Evolutionary conservation across 2,113 vertebrate species (phyloP).

Genomic region (Microtus oregoni): DNA sequence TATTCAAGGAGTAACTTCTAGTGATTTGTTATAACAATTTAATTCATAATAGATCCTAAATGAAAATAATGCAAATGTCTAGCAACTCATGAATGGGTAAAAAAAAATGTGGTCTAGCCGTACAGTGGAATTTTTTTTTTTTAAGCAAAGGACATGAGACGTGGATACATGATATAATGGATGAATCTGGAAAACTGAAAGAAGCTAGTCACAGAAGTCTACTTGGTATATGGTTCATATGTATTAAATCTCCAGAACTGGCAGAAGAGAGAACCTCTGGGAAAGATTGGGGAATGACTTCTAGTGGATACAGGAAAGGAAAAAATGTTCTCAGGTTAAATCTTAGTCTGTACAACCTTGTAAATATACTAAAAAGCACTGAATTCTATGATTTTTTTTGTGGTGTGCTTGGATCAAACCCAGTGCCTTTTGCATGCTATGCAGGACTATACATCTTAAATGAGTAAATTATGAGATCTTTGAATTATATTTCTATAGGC

Average conservation of each 20-base stretch:
- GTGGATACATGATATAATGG: not conserved
- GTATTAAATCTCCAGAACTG: not conserved
- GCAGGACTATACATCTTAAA: not conserved
- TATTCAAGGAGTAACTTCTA: constrained; percentile 16
- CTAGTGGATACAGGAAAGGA: not conserved
- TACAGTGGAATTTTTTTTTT: not conserved
- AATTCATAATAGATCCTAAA: not conserved
- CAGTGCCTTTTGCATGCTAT: not conserved
- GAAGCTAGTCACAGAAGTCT: not conserved
- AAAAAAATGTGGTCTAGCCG: not conserved
- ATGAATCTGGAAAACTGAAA: constrained; percentile 42
- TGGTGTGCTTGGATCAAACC: not conserved
- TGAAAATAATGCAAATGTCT: not conserved
- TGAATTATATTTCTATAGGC: not conserved
- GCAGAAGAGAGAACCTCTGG: not conserved
- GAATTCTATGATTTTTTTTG: not conserved
- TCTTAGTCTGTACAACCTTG: not conserved
- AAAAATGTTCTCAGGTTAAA: not conserved
- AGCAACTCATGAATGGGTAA: not conserved
- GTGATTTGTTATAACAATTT: not conserved
- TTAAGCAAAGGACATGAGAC: constrained; percentile 23
- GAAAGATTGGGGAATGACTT: not conserved
- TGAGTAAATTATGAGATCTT: constrained; percentile 14
- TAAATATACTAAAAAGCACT: not conserved
- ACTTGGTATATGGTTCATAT: not conserved